A percentile compares a stretch with the other conserved stretches of the same genome.
Conservation (phyloP, 2,888 invertebrate species). For the Yponomeuta sedellus region DNA sequence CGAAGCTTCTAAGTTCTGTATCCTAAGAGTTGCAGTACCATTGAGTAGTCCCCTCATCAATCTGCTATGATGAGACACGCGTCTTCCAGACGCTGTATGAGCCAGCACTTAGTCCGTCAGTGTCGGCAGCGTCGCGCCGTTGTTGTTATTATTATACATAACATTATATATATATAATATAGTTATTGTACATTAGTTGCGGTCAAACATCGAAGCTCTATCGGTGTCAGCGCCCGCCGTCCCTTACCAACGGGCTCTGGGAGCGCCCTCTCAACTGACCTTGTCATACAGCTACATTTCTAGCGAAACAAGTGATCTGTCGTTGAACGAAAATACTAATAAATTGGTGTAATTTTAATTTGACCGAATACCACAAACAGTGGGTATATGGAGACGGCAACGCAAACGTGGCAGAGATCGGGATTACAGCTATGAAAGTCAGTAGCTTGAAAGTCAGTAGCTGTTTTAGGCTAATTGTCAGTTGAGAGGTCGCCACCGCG, state of each 20-base stretch:
- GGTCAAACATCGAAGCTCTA: neutral
- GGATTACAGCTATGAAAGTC: too few species aligned
- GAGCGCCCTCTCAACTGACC: neutral
- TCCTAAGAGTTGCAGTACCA: neutral
- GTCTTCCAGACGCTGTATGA: neutral
- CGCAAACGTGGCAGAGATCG: neutral
- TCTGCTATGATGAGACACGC: too few species aligned
- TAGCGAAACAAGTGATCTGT: too few species aligned
- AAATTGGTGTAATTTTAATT: too few species aligned
- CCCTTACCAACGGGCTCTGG: neutral
- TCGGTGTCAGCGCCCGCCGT: neutral
- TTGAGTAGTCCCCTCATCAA: neutral
- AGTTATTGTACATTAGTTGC: slow-evolving; percentile 6
- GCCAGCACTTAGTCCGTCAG: neutral
- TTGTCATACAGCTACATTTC: neutral
- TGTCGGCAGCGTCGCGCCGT: neutral
- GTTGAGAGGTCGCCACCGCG: slow-evolving; percentile 23
- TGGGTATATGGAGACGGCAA: neutral
- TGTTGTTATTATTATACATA: slow-evolving; percentile 3
- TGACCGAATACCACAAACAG: too few species aligned
- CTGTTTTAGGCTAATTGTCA: neutral
- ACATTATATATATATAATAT: neutral
- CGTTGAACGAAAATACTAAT: too few species aligned
- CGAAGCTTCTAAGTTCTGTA: neutral
- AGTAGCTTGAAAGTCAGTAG: too few species aligned